These are phyloP conservation scores for Lepidocolaptes lacrymiger DNA, from an alignment of 2,797 vertebrate genomes.

Conservation along the genomic window DNA sequence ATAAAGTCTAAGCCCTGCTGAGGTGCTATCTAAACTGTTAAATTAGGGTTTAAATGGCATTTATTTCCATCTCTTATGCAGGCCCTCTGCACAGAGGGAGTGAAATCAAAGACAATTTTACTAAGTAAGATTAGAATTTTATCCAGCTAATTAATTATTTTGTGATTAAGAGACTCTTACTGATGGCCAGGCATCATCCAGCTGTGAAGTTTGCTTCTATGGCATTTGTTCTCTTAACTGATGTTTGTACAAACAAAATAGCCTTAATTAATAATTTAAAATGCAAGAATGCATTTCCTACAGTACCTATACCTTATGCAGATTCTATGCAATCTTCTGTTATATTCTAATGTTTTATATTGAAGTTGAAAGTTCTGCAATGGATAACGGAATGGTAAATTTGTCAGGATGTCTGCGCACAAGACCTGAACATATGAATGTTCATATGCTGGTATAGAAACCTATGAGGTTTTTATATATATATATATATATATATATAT, in stretches of 20 bases:
- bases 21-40: background rate
- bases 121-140: conserved; percentile 6
- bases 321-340: background rate
- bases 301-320: background rate
- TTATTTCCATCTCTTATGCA: background rate
- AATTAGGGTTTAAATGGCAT: background rate
- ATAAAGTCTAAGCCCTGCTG: background rate
- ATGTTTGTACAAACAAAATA: background rate
- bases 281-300: background rate
- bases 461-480: accelerated
- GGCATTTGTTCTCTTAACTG: background rate
- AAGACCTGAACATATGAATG: accelerated
- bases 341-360: background rate
- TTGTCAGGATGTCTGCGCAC: background rate
- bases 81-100: background rate
- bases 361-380: background rate
- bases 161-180: conserved; percentile 20
- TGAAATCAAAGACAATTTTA: background rate
- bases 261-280: background rate
- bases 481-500: background rate
- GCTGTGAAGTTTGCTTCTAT: background rate
- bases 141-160: conserved; percentile 33
- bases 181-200: background rate
- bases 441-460: background rate
- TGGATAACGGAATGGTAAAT: background rate